Evolutionary conservation across 2,113 vertebrate species (phyloP), one percentile per base, ranked within the genome.

Genomic region (Caranx melampygus): DNA sequence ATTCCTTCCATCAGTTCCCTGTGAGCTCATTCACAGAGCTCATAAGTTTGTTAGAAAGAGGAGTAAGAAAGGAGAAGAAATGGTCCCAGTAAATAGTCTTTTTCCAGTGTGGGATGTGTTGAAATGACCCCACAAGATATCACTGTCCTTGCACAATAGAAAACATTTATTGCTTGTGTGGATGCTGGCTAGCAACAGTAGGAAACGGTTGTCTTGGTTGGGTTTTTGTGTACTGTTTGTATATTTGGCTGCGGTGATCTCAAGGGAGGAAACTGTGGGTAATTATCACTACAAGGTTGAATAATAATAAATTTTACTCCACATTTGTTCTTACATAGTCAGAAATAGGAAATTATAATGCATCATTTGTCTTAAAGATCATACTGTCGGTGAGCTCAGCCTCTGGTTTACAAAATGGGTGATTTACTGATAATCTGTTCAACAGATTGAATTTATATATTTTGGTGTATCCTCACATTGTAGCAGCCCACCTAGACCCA

Each of bases 101-200:
- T 86, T 68, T 87, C 79, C 83, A 71, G 15, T 51, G 37, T 78
- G 69, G 55, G 33, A 76, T 37, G 78, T 79, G 68, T 78, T 84
- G 72, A 77, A 86, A 82, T 0, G n/a, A 72, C n/a, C 75, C 57
- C 49, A 86, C 70, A 66, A 76, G 64, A n/a, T 31, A 89, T 78
- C 63, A 64, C 15, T 75, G 31, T 4, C 3, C 55, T 76, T 49
- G 37, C 6, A 10, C 21, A 83, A 49, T 35, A 62, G 47, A 65
- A 11, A 60, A 71, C 18, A n/a, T 26, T 26, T 26, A 26, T 26
- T 26, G 1, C 26, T 26, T 26, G 26, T 26, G 26, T 26, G 26
- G 26, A 26, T 26, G 26, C 26, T 26, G 26, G 26, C 26, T 26
- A 26, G 26, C 26, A 26, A 26, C 26, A 26, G 26, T 26, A 26